Evolutionary conservation across 2,797 vertebrate species (phyloP), one percentile per base, ranked within the genome.

Genomic region (Pangasius macronema): DNA sequence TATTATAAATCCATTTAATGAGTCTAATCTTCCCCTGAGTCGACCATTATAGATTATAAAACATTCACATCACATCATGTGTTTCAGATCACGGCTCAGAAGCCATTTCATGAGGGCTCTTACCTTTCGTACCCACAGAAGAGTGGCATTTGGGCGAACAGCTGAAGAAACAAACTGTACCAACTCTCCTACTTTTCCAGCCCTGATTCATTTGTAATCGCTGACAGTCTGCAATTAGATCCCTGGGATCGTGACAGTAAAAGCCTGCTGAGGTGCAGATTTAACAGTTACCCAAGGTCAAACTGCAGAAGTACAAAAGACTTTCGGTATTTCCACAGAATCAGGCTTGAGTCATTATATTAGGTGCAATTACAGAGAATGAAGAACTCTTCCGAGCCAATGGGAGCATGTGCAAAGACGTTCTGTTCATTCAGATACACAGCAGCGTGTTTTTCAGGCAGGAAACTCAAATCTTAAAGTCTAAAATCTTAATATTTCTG

Each of bases 211-310:
- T 57, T 24, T 79, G 76, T 55, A 57, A 57, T 79, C 2, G 4
- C 53, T 36, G 51, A 22, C 30, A 79, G 75, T 55, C 49, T 77
- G 51, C 75, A 55, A 55, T 77, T 77, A 77, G 51, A 53, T 55
- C 51, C 8, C 6, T 13, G 22, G 14, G n/a, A 33, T 42, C 9
- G 75, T 33, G 75, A 33, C 49, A 77, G 49, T 77, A 55, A 77
- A 77, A 79, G 51, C 76, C 5, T 11, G 33, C 76, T 57, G 53
- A 24, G 27, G 24, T 51, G 1, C 24, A 30, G 27, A 30, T 51
- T 7, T n/a, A 76, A 51, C 27, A 57, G 20, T 13, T 22, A 24
- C 30, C 8, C 18, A 36, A 79, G 30, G 53, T 57, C 30, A 79
- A 79, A 2, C 53, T 24, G 18, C 51, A 20, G 1, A 33, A 11